phyloP scores from a whole-genome alignment of 2,888 invertebrate species.

The Lasioglossum figueresi region DNA sequence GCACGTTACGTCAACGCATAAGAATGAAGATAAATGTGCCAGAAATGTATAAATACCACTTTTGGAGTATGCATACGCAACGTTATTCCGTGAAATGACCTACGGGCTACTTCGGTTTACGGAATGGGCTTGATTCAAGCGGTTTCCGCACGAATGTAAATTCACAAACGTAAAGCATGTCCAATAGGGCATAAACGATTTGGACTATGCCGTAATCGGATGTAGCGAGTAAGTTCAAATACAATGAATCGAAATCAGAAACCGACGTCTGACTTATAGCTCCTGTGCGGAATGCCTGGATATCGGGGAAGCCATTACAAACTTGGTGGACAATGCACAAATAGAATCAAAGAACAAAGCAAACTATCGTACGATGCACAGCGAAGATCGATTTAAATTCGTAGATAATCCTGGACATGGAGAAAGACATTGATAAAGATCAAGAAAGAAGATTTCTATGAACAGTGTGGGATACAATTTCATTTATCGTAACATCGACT shows the following conservation, averaged over 20 bases:
- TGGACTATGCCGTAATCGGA: neutral
- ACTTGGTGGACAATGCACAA: neutral
- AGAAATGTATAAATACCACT: neutral
- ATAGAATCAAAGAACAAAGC: slow-evolving; percentile 4
- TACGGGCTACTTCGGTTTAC: slow-evolving; percentile 13
- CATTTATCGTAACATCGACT: no score
- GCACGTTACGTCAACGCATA: neutral
- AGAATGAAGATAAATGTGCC: slow-evolving; percentile 16
- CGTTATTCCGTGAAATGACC: slow-evolving; percentile 4
- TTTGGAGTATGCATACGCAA: slow-evolving; percentile 1
- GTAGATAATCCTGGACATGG: neutral
- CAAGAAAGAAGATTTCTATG: neutral
- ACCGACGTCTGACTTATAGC: neutral
- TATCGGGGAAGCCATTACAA: neutral
- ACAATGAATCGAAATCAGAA: slow-evolving; percentile 13
- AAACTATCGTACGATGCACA: neutral
- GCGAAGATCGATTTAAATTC: neutral
- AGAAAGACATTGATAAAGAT: no score
- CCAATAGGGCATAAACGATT: slow-evolving; percentile 4
- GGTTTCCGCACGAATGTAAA: neutral
- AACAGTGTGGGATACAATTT: neutral
- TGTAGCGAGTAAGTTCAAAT: neutral
- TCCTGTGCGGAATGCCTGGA: neutral
- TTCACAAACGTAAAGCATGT: neutral
- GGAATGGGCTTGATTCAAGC: neutral